phyloP scores from a whole-genome alignment of 2,888 invertebrate genomes.

The Cheilosia pagana region DNA sequence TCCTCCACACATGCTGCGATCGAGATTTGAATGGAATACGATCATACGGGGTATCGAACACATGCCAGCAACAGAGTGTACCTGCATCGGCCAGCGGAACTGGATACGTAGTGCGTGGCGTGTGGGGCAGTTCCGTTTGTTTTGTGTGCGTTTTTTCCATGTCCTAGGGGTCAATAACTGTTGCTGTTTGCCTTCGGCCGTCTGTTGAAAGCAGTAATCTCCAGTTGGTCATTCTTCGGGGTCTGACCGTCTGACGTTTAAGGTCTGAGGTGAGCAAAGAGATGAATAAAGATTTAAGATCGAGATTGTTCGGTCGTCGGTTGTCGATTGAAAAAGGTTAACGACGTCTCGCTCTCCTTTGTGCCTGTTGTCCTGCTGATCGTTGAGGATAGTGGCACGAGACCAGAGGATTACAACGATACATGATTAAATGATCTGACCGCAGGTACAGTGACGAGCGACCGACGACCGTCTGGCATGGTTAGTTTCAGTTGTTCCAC shows the following conservation, averaged over 20 bases:
- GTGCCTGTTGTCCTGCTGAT: background rate
- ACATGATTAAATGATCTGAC: slow-evolving; percentile 70
- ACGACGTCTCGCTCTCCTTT: slow-evolving; percentile 49
- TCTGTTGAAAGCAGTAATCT: slow-evolving; percentile 42
- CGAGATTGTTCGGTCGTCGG: slow-evolving; percentile 10
- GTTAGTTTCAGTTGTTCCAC: slow-evolving; percentile 17
- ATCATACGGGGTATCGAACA: slow-evolving; percentile 52
- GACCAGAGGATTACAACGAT: slow-evolving; percentile 42
- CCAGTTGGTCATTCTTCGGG: slow-evolving; percentile 57
- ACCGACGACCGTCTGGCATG: slow-evolving; percentile 54
- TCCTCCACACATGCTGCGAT: slow-evolving; percentile 63
- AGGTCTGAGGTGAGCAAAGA: background rate
- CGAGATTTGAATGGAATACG: slow-evolving; percentile 65
- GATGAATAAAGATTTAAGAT: slow-evolving; percentile 64
- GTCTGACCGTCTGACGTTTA: background rate
- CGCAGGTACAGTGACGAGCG: slow-evolving; percentile 37
- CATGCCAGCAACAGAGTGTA: slow-evolving; percentile 47
- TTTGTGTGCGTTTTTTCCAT: background rate
- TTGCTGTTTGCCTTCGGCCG: slow-evolving; percentile 51
- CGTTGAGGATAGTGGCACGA: slow-evolving; percentile 60
- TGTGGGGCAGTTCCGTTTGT: slow-evolving; percentile 58
- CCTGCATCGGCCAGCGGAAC: slow-evolving; percentile 64
- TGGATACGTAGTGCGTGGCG: slow-evolving; percentile 19
- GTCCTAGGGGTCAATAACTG: slow-evolving; percentile 68
- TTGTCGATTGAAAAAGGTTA: slow-evolving; percentile 41